Conservation (phyloP, 2,888 invertebrate species). For the Rhagophthalmus giganteus region DNA sequence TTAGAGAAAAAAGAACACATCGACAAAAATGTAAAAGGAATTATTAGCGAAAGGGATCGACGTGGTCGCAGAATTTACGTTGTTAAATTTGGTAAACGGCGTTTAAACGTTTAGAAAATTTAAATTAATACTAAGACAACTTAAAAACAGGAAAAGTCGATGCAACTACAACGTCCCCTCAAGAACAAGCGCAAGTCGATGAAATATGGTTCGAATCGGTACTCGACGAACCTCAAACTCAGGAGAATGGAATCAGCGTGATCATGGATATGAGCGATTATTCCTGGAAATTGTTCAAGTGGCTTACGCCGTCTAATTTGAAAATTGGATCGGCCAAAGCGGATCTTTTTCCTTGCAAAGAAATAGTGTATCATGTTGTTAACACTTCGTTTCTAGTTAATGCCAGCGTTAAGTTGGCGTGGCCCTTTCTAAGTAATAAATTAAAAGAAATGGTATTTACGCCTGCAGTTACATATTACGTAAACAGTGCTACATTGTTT, state of each 20-base stretch:
- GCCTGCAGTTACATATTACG: too few relatives aligned
- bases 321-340: slow-evolving; percentile 39
- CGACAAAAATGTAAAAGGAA: slow-evolving; percentile 45
- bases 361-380: slow-evolving; percentile 47
- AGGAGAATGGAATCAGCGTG: slow-evolving; percentile 48
- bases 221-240: slow-evolving; percentile 46
- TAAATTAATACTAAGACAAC: background rate
- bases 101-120: background rate
- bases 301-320: slow-evolving; percentile 48
- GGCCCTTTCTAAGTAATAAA: slow-evolving; percentile 46
- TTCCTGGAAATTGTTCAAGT: slow-evolving; percentile 43
- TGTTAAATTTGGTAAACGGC: slow-evolving; percentile 47
- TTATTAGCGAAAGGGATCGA: slow-evolving; percentile 46
- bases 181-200: slow-evolving; percentile 48
- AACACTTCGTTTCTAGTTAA: slow-evolving; percentile 44
- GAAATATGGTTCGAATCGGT: slow-evolving; percentile 51
- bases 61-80: slow-evolving; percentile 50
- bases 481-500: too few relatives aligned
- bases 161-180: slow-evolving; percentile 39
- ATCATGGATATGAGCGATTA: slow-evolving; percentile 49
- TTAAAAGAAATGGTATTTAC: slow-evolving; percentile 32
- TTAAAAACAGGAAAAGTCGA: slow-evolving; percentile 40
- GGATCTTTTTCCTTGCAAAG: slow-evolving; percentile 44
- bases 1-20: slow-evolving; percentile 41
- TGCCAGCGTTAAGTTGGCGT: slow-evolving; percentile 43